phyloP scores from a whole-genome alignment of 1,140 invertebrate genomes.

The Brachionus sp. region DNA sequence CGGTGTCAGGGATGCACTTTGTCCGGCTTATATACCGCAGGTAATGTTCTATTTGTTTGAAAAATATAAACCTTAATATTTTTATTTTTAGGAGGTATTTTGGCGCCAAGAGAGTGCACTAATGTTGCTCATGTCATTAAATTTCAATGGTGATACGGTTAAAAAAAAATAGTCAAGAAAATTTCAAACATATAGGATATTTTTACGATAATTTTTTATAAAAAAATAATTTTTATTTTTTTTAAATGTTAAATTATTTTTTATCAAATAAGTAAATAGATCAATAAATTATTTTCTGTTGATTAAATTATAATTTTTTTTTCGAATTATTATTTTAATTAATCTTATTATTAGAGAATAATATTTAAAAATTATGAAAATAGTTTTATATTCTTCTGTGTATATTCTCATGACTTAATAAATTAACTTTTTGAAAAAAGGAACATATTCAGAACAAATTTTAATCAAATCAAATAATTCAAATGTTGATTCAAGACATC shows the following conservation, averaged over 20 bases:
- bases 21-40: constrained; percentile 45
- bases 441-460: too few species aligned
- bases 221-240: background rate
- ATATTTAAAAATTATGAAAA: too few species aligned
- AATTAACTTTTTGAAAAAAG: too few species aligned
- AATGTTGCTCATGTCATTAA: constrained; percentile 40
- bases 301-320: too few species aligned
- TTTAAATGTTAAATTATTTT: background rate
- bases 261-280: background rate
- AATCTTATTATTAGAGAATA: too few species aligned
- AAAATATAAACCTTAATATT: background rate
- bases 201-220: background rate
- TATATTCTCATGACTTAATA: too few species aligned
- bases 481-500: too few species aligned
- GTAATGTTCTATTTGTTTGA: background rate
- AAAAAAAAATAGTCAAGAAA: background rate
- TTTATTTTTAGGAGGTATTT: constrained; percentile 41
- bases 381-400: too few species aligned
- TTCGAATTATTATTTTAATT: too few species aligned
- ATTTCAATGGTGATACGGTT: constrained; percentile 5
- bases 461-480: too few species aligned
- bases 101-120: constrained; percentile 46
- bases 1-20: constrained; percentile 42
- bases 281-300: background rate
- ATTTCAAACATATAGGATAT: background rate